Percentiles rank a stretch among this genome's conserved stretches.
These are phyloP conservation scores for Bergia sp. DNA, from an alignment of 92 coral and sea anemone species.

Conservation along the genomic window DNA sequence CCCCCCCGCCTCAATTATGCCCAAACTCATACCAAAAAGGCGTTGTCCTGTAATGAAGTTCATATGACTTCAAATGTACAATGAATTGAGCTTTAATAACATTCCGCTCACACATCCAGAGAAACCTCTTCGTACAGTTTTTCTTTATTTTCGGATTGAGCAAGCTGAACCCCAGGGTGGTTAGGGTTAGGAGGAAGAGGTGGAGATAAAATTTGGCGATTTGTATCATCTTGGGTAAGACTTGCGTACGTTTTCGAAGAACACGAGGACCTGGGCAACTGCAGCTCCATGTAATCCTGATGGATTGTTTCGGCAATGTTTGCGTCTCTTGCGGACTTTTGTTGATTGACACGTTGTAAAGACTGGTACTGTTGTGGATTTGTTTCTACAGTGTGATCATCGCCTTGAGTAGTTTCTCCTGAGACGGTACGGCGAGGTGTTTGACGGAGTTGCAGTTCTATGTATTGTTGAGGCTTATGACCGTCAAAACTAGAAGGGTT, in stretches of 20 bases:
- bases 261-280: not conserved
- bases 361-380: not conserved
- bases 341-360: not conserved
- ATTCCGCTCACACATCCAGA: not conserved
- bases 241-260: not conserved
- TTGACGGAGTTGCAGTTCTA: not conserved
- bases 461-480: not conserved
- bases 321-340: too few species aligned
- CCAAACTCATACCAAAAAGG: too few species aligned
- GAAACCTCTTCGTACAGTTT: not conserved
- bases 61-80: too few species aligned
- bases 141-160: not conserved
- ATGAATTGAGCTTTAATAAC: too few species aligned
- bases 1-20: too few species aligned
- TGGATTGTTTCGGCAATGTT: not conserved
- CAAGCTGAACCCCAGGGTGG: not conserved
- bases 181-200: not conserved
- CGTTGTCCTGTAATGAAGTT: too few species aligned
- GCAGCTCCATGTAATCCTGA: not conserved
- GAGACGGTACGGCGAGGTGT: not conserved
- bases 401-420: not conserved
- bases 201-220: not conserved
- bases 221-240: not conserved
- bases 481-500: not conserved
- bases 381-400: not conserved